Conservation (phyloP, 2,797 vertebrate genomes). For the Catharus ustulatus region DNA sequence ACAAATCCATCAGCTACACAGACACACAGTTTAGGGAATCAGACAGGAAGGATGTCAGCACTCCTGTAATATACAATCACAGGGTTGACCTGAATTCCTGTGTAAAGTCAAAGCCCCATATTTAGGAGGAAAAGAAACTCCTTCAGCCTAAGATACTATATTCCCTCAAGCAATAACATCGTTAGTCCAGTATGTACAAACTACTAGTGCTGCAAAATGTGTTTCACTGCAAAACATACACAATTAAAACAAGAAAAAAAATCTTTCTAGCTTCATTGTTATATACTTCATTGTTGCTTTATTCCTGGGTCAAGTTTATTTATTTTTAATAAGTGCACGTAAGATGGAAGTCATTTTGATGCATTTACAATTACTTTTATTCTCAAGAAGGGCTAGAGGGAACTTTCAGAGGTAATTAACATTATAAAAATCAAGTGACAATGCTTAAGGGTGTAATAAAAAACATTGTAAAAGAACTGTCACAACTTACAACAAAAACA, state of each 20-base stretch:
- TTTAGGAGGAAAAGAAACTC: background rate
- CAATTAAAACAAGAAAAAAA: background rate
- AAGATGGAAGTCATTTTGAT: background rate
- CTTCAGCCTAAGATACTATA: background rate
- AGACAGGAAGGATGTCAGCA: rapidly evolving
- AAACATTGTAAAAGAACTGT: background rate
- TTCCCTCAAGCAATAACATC: background rate
- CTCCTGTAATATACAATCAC: background rate
- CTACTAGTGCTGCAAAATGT: background rate
- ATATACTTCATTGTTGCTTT: background rate
- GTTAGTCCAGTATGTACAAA: background rate
- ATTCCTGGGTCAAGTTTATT: conserved; percentile 20
- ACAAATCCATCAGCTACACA: background rate
- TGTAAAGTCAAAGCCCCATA: background rate
- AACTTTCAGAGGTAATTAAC: conserved; percentile 17
- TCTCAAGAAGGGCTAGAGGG: background rate
- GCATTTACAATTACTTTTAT: background rate
- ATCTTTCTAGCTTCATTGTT: background rate
- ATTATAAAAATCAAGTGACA: background rate
- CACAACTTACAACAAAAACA: background rate
- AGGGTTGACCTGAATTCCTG: background rate
- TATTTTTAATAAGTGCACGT: conserved; percentile 23
- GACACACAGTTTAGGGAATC: background rate
- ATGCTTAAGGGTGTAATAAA: background rate
- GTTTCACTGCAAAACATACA: background rate